These are phyloP conservation scores for Coenobita brevimanus DNA, from an alignment of 1,140 invertebrate genomes.

Conservation along the genomic window DNA sequence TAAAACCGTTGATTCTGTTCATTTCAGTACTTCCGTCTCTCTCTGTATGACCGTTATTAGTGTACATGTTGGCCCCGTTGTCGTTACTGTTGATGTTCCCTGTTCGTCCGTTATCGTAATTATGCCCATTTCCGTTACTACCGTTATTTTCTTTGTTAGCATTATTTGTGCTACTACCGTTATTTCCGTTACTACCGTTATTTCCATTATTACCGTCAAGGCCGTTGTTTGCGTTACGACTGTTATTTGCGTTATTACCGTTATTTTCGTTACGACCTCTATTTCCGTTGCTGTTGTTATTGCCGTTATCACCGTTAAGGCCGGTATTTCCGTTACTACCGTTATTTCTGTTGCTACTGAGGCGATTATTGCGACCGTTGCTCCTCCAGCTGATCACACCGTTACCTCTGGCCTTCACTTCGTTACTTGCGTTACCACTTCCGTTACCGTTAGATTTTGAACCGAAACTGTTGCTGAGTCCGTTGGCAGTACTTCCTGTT, in stretches of 20 bases:
- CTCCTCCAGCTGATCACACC: no score
- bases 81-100: slow-evolving; percentile 5
- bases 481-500: no score
- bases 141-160: neutral
- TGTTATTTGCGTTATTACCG: neutral
- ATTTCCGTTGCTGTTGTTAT: neutral
- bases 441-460: no score
- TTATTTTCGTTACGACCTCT: neutral
- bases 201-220: neutral
- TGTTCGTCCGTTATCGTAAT: neutral
- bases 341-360: no score
- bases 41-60: neutral
- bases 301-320: no score
- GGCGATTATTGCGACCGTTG: no score
- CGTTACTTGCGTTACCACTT: no score
- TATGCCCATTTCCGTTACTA: neutral
- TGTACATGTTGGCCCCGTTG: neutral
- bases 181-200: slow-evolving; percentile 17
- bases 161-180: slow-evolving; percentile 4
- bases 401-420: no score
- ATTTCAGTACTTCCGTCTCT: neutral
- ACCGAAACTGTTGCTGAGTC: no score
- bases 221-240: neutral
- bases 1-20: neutral
- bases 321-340: no score